Evolutionary conservation across 2,888 invertebrate genomes (phyloP), one percentile per base, ranked within the genome.

Genomic region (Lottia scabra): DNA sequence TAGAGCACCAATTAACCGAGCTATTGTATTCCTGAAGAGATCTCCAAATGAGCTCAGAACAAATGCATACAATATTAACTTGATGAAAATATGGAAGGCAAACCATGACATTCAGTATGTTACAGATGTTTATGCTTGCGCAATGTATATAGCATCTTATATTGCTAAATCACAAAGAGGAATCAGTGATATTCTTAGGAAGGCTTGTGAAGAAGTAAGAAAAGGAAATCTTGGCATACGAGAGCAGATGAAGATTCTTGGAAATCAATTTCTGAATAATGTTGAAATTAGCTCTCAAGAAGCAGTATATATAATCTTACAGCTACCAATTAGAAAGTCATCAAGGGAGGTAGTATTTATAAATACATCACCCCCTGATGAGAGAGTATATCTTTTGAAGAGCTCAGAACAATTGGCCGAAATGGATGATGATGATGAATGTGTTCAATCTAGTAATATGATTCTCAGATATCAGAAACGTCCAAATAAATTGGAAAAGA

Each of bases 321-420:
- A 74, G n/a, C 65, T 84, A 68, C 79, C 81, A 19, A 73, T 85
- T 69, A 78, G 71, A 63, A 65, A 23, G 19, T 63, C 74, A 15
- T 77, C 78, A 12, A 66, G 80, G 63, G 64, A 75, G 16, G 48
- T 68, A 5, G 44, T 81, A 2, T 83, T 81, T 74, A 67, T 81
- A 15, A 81, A 82, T 19, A 83, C 83, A 1, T 71, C 56, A 65
- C 77, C 78, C 12, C 79, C 81, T 27, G 83, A 81, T 13, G 78
- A 78, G 12, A 79, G 80, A 26, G 83, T 80, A 6, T 78, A 80
- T 6, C 78, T 87, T 13, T 43, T 86, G 4, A 87, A 87, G 76
- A 70, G 77, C 19, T 63, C 67, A 27, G 64, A 73, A 23, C 72
- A 48, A 77, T 67, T 85, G 1, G 70, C 79, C 13, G 62, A 67